Evolutionary conservation across 2,113 vertebrate genomes (phyloP), one percentile per base, ranked within the genome.

Genomic region (Pterophyllum scalare): DNA sequence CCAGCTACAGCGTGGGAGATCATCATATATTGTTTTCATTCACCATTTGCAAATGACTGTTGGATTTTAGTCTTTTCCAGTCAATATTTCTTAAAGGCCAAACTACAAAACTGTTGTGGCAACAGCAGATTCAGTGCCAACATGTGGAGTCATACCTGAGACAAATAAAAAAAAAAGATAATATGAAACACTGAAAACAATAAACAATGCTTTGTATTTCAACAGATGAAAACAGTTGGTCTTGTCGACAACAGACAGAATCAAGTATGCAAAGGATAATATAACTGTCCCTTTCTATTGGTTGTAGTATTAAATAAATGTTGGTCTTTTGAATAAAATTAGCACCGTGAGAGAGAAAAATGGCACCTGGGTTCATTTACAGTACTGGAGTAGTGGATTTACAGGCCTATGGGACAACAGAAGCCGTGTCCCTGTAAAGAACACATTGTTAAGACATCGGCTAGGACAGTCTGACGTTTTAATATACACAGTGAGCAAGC

Each of bases 401-500:
- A 60, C 67, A 79, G 79, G 77, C 59, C 56, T 24, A 77, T 40
- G 56, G 75, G 58, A 87, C 7, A 5, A 81, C 76, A 85, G 85
- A 77, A 88, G 88, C 91, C 60, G 82, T 81, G 84, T 83, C 64
- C 22, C 57, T 31, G 35, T 38, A 28, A 59, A 85, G 86, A 83
- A 92, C 91, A 94, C 89, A 81, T 91, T 93, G 93, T 92, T 90
- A 59, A 59, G 84, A 85, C 64, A 85, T 85, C 76, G 86, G 28
- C 1, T 9, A 43, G 24, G 74, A 75, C 24, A 56, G 58, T 79
- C 58, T 67, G 75, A 81, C 49, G 46, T 77, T 33, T 72, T 65
- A 77, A 87, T 81, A 85, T 76, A 89, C 82, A 87, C 20, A 59
- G 59, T 60, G 24, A 75, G 35, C 35, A 28, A 24, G 59, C 59